Base-by-base conservation (phyloP, 2,888 invertebrate species). In the Dicyrtoma fusca region DNA sequence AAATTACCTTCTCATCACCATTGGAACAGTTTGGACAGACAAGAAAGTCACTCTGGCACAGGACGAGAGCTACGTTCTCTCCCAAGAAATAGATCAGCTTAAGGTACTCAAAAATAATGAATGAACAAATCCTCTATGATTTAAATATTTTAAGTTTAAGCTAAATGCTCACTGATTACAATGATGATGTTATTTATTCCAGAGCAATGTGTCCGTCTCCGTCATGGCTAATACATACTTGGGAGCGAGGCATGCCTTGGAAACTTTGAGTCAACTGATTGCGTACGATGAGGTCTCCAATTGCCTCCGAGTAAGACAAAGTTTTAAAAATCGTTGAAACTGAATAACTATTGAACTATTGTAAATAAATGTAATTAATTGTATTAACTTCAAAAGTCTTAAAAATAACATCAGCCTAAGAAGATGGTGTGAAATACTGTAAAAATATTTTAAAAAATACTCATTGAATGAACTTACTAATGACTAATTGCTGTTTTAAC, bases 211-310 rank as follows among this genome's bases (percentile, higher is more conserved):
- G 0, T 26, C 65, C 17, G 76, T 76, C 2, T 69, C 74, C 19
- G 81, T 84, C 6, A 75, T 76, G 1, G 83, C 83, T 1, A 77
- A 75, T 17, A 83, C 83, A 1, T 87, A 90, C 5, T 92, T 88
- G 82, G 92, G 92, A 0, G 90, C 89, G 0, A 87, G 93, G 0
- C 91, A 92, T 81, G 92, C 87, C 0, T 83, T 93, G 66, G 92
- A 94, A 83, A 90, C 92, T 0, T 85, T 94, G 63, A 88, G 88
- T 1, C 92, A 94, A 80, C 83, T 94, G 69, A 86, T 89, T 1
- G 86, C 85, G 0, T 82, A 84, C 77, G 84, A 71, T 86, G 76
- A 77, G 19, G 72, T 66, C 26, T 49, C n/a, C 0, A 55, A 61
- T 55, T 47, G 45, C 13, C 42, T 74, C 5, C 23, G 21, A 49